These are phyloP conservation scores for Saxidomus purpurata DNA, from an alignment of 1,140 invertebrate genomes.

Conservation along the genomic window DNA sequence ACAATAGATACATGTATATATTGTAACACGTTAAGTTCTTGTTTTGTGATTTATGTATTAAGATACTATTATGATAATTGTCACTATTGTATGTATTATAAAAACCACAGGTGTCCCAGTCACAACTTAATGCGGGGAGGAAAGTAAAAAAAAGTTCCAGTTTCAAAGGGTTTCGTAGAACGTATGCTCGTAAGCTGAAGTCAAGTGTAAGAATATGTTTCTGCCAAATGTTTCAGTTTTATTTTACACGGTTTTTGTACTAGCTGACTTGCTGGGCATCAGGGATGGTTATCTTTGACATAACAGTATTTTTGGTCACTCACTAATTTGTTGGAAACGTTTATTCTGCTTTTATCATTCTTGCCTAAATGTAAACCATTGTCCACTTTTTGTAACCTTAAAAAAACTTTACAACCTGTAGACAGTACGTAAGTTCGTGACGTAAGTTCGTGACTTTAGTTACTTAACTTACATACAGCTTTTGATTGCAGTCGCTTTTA, in stretches of 20 bases:
- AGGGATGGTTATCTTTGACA: neutral
- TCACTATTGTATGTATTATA: neutral
- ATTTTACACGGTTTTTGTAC: neutral
- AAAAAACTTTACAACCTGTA: too few species aligned
- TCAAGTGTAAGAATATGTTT: conserved; percentile 41
- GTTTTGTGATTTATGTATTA: too few species aligned
- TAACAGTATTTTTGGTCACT: conserved; percentile 5
- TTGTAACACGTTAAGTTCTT: too few species aligned
- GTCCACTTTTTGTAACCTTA: too few species aligned
- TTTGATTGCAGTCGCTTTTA: too few species aligned
- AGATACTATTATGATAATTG: neutral
- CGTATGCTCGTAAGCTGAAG: conserved; percentile 44
- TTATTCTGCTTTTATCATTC: too few species aligned
- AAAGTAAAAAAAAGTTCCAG: conserved; percentile 66
- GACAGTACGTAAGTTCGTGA: too few species aligned
- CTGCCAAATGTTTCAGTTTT: neutral
- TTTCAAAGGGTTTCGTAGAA: conserved; percentile 61
- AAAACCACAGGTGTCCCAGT: conserved; percentile 11
- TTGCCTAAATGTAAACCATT: too few species aligned
- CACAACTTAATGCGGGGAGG: conserved; percentile 19
- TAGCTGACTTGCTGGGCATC: conserved; percentile 11
- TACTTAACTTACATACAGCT: too few species aligned
- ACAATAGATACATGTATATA: too few species aligned
- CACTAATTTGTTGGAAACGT: neutral
- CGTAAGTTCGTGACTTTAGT: too few species aligned